These are phyloP conservation scores for Nomada fucata DNA, from an alignment of 2,888 invertebrate genomes.

Conservation along the genomic window DNA sequence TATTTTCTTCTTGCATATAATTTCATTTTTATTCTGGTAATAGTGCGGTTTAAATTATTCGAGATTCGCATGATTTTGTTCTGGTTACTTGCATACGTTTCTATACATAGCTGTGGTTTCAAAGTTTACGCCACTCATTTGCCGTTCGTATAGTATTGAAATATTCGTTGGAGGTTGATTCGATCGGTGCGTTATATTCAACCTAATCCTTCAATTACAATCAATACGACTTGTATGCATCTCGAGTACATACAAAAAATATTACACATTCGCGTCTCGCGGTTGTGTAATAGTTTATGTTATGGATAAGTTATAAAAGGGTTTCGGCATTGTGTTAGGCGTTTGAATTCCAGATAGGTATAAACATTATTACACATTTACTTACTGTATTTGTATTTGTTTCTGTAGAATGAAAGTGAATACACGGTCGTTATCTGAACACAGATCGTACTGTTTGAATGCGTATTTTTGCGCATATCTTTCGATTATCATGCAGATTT, in stretches of 20 bases:
- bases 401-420: too few species aligned
- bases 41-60: not conserved
- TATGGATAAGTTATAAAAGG: not conserved
- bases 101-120: not conserved
- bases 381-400: too few species aligned
- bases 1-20: not conserved
- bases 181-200: not conserved
- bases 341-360: not conserved
- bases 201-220: too few species aligned
- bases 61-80: not conserved
- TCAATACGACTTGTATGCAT: not conserved
- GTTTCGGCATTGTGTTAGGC: not conserved
- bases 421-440: too few species aligned
- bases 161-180: not conserved
- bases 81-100: too few species aligned
- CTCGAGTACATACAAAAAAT: slow-evolving; percentile 24
- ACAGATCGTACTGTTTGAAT: too few species aligned
- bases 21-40: not conserved
- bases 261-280: not conserved
- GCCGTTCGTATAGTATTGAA: not conserved
- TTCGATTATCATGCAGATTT: not conserved
- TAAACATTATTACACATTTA: too few species aligned
- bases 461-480: slow-evolving; percentile 5
- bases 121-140: not conserved
- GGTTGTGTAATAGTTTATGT: slow-evolving; percentile 20